Conservation (phyloP, 2,113 vertebrate species). For the Eurystomus gularis region DNA sequence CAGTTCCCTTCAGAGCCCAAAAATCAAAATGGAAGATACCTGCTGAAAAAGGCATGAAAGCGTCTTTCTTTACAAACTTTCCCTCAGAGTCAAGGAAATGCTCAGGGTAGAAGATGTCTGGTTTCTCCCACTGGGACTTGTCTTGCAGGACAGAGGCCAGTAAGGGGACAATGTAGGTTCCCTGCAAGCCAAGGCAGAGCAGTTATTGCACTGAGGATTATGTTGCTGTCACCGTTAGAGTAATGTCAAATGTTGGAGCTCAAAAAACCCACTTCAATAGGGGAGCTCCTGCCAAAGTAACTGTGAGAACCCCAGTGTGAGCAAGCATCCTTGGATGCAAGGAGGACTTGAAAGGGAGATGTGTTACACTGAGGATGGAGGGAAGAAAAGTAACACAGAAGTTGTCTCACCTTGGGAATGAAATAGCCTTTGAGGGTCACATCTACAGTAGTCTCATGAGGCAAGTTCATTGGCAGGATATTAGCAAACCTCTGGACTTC, state of each 20-base stretch:
- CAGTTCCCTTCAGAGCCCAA: not conserved
- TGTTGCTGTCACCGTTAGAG: not conserved
- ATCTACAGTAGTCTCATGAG: conserved; percentile 58
- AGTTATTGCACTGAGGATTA: not conserved
- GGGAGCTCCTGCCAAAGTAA: not conserved
- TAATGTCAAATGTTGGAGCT: not conserved
- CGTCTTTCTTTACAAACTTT: conserved; percentile 73
- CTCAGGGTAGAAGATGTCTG: conserved; percentile 69
- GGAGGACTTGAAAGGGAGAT: not conserved
- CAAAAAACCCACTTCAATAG: not conserved
- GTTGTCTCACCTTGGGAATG: conserved; percentile 69
- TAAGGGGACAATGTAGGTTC: conserved; percentile 68
- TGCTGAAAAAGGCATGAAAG: conserved; percentile 78
- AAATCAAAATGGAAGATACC: conserved; percentile 11
- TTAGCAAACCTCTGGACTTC: conserved; percentile 67
- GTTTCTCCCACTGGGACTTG: conserved; percentile 66
- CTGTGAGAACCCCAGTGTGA: not conserved
- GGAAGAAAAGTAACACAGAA: not conserved
- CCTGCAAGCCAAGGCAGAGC: conserved; percentile 45
- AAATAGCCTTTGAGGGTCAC: conserved; percentile 64
- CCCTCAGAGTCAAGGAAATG: conserved; percentile 71
- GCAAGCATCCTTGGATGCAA: not conserved
- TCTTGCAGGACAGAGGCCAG: conserved; percentile 71
- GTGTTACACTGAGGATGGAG: too few species aligned
- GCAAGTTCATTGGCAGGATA: conserved; percentile 54